These are phyloP conservation scores for Clytia hemisphaerica DNA, from an alignment of 30 jellyfish, hydroid and myxozoan genomes.

Conservation along the genomic window DNA sequence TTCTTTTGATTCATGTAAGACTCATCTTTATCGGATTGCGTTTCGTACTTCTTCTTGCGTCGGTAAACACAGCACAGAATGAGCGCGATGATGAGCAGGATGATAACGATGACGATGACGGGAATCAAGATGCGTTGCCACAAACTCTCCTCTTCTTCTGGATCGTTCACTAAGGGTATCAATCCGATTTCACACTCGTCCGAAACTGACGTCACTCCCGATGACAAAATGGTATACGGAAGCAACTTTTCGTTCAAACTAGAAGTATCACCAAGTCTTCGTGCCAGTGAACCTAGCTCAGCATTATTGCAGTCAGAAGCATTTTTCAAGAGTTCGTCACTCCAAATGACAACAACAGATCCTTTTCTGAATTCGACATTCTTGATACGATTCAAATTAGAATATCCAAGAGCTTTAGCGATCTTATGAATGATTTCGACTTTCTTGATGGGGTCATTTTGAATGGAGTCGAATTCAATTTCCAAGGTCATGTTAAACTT, in stretches of 20 bases:
- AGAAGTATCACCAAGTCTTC: constrained; percentile 37
- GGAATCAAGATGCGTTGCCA: constrained; percentile 81
- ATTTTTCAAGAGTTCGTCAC: constrained; percentile 25
- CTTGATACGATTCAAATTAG: constrained; percentile 18
- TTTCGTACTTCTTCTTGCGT: constrained; percentile 64
- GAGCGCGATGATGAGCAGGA: constrained; percentile 59
- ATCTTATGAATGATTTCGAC: constrained; percentile 50
- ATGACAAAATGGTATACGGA: constrained; percentile 26
- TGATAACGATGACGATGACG: constrained; percentile 65
- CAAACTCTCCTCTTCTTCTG: constrained; percentile 47
- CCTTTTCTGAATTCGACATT: constrained; percentile 52
- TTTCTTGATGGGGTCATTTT: constrained; percentile 31
- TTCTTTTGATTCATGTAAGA: constrained; percentile 67
- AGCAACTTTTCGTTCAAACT: constrained; percentile 51
- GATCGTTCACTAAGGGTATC: not conserved
- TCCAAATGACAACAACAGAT: constrained; percentile 59
- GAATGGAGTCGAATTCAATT: constrained; percentile 25
- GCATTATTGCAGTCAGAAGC: constrained; percentile 55
- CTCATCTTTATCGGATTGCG: constrained; percentile 65
- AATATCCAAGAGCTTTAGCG: constrained; percentile 49
- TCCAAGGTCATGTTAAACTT: constrained; percentile 65
- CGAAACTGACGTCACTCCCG: constrained; percentile 15
- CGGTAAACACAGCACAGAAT: constrained; percentile 71
- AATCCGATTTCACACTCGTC: constrained; percentile 13
- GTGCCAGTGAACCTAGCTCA: constrained; percentile 44